phyloP scores from a whole-genome alignment of 2,113 vertebrate species.

The Gopherus evgoodei region DNA sequence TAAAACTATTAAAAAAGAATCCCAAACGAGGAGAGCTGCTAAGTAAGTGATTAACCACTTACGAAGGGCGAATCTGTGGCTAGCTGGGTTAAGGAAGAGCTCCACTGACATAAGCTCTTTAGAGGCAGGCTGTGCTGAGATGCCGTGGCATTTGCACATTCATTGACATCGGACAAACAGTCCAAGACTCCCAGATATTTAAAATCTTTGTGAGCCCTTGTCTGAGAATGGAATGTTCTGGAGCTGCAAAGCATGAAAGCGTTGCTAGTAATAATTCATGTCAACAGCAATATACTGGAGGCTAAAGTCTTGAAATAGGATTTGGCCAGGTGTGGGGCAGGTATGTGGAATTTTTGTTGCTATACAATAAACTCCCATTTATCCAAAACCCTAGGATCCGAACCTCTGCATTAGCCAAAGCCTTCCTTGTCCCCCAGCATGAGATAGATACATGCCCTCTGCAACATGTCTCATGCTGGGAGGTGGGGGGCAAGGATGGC shows the following conservation, averaged over 20 bases:
- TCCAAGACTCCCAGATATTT: conserved; percentile 28
- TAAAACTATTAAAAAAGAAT: conserved; percentile 27
- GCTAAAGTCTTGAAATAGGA: conserved; percentile 18
- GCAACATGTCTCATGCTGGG: too few species aligned
- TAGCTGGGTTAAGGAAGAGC: conserved; percentile 32
- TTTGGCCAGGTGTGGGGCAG: neutral
- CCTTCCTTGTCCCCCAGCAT: too few species aligned
- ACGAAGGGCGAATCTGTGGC: conserved; percentile 32
- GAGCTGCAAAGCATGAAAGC: neutral
- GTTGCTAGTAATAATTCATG: conserved; percentile 36
- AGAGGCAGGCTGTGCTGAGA: conserved; percentile 43
- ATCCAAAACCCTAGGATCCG: too few species aligned
- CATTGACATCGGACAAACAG: conserved; percentile 60
- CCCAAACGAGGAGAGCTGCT: conserved; percentile 4
- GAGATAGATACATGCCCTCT: too few species aligned
- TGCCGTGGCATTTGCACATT: conserved; percentile 45
- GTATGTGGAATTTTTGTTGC: too few species aligned
- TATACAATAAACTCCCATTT: too few species aligned
- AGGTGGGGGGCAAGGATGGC: too few species aligned
- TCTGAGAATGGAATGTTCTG: neutral
- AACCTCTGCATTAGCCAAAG: too few species aligned
- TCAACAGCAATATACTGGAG: neutral
- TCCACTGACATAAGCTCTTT: neutral
- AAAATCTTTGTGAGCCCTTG: conserved; percentile 45
- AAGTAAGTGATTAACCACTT: conserved; percentile 38